Conservation (phyloP, 2,888 invertebrate species). For the Tinea trinotella region DNA sequence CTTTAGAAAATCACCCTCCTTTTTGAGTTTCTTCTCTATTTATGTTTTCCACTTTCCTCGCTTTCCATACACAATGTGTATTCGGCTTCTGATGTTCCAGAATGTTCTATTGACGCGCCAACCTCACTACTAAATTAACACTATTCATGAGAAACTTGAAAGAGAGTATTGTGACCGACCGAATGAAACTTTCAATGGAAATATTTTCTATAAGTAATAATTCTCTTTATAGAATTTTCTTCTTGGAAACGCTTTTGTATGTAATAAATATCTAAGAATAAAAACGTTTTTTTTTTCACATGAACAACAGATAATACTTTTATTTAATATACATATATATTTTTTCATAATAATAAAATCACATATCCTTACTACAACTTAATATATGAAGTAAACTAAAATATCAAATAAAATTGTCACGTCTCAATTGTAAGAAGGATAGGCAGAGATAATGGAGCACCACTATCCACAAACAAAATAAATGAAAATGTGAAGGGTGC, state of each 20-base stretch:
- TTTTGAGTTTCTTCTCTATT: constrained; percentile 54
- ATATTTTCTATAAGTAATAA: constrained; percentile 10
- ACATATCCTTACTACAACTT: too few relatives aligned
- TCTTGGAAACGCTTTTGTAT: background rate
- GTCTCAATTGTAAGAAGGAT: too few relatives aligned
- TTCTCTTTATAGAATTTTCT: constrained; percentile 7
- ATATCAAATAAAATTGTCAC: too few relatives aligned
- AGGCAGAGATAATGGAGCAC: too few relatives aligned
- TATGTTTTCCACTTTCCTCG: constrained; percentile 62
- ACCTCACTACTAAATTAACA: constrained; percentile 57
- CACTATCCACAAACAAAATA: too few relatives aligned
- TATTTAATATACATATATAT: too few relatives aligned
- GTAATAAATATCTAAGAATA: too few relatives aligned
- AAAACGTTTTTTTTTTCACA: too few relatives aligned
- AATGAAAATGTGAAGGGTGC: too few relatives aligned
- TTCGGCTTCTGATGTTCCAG: constrained; percentile 40
- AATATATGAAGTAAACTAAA: too few relatives aligned
- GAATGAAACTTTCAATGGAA: background rate
- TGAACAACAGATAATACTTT: too few relatives aligned
- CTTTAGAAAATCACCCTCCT: constrained; percentile 67
- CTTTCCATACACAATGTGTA: constrained; percentile 59
- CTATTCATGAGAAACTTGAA: constrained; percentile 43
- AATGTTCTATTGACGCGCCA: constrained; percentile 46
- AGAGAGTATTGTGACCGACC: constrained; percentile 19
- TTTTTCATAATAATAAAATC: too few relatives aligned